Percentiles rank a stretch among this genome's conserved stretches.
Evolutionary conservation across 2,113 vertebrate species (phyloP).

Genomic region (Pimephales promelas): DNA sequence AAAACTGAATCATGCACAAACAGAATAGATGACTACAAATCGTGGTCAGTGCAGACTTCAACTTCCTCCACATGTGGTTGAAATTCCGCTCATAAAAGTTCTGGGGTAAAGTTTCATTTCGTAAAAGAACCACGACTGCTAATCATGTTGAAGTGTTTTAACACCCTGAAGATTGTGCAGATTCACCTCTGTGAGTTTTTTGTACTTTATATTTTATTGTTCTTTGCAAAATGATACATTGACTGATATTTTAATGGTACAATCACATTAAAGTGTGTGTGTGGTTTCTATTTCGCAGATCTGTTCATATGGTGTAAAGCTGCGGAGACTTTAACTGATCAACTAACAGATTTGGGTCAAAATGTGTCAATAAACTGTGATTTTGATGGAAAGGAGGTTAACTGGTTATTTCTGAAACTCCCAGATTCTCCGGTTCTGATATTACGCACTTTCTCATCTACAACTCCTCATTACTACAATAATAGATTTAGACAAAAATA

Average conservation of each 20-base stretch:
- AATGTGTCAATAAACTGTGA: background rate
- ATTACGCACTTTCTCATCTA: background rate
- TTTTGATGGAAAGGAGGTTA: background rate
- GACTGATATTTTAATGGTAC: background rate
- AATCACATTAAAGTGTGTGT: background rate
- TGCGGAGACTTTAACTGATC: background rate
- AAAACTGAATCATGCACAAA: background rate
- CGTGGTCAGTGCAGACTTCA: background rate
- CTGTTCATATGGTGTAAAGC: background rate
- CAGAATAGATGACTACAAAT: background rate
- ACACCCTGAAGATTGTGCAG: background rate
- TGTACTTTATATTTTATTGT: no score
- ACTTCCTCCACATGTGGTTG: background rate
- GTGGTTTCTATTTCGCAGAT: background rate
- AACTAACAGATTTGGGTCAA: background rate
- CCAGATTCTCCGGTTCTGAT: background rate
- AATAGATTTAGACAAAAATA: background rate
- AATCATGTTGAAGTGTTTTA: background rate
- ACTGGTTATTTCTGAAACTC: background rate
- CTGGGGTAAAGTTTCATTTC: background rate
- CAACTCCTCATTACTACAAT: background rate
- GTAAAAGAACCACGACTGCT: background rate
- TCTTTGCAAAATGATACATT: no score
- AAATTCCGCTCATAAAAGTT: background rate
- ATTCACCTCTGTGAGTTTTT: background rate